Conservation (phyloP, 2,888 invertebrate species). For the Pecten maximus region DNA sequence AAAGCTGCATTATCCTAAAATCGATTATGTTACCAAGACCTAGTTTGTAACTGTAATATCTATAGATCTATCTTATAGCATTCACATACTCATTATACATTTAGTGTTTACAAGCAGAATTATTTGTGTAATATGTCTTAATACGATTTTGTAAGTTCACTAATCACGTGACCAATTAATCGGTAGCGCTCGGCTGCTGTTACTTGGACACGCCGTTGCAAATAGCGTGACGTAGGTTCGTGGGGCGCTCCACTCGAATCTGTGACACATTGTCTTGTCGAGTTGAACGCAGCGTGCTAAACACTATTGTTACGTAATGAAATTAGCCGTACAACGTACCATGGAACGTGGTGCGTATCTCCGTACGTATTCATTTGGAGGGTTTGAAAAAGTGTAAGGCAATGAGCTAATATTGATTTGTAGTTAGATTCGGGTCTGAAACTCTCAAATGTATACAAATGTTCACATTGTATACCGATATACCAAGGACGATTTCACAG, state of each 20-base stretch:
- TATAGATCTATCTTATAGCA: too few relatives aligned
- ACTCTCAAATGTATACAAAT: slow-evolving; percentile 20
- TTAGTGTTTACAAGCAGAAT: too few relatives aligned
- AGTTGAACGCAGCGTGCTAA: background rate
- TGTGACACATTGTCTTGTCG: background rate
- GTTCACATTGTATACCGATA: background rate
- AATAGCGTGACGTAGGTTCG: background rate
- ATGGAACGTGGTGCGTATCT: background rate
- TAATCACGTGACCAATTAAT: background rate
- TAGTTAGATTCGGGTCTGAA: slow-evolving; percentile 20
- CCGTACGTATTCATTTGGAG: background rate
- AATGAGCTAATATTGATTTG: slow-evolving; percentile 2
- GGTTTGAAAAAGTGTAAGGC: background rate
- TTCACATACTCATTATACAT: too few relatives aligned
- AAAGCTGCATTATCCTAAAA: too few relatives aligned
- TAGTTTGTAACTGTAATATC: too few relatives aligned
- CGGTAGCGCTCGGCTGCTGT: background rate
- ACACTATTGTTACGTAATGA: background rate
- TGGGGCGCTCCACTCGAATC: background rate
- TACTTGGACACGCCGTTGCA: background rate
- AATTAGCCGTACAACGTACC: background rate
- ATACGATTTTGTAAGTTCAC: background rate
- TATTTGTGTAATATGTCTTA: too few relatives aligned
- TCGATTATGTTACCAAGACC: too few relatives aligned
- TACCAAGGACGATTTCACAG: background rate